Evolutionary conservation across 2,113 vertebrate species (phyloP).

Genomic region (Lethenteron reissneri): DNA sequence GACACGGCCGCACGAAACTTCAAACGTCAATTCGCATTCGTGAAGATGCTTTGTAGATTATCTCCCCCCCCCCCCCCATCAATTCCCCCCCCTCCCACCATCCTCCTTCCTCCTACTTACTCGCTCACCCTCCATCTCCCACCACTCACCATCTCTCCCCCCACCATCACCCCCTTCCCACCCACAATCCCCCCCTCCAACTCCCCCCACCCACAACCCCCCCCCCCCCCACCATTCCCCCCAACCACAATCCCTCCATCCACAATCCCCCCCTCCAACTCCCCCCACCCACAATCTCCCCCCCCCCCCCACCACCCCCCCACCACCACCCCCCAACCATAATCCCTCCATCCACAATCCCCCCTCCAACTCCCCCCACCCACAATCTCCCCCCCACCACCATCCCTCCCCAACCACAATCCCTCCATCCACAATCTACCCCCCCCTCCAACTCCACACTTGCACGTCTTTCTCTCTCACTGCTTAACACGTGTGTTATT

Average conservation of each 20-base stretch:
- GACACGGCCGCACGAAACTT: too few species aligned
- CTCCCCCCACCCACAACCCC: neutral
- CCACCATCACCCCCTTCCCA: neutral
- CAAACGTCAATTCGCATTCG: too few species aligned
- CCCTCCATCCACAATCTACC: neutral
- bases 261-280: neutral
- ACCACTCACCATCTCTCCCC: neutral
- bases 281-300: neutral
- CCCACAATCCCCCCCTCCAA: neutral
- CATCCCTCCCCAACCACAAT: neutral
- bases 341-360: neutral
- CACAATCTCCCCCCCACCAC: neutral
- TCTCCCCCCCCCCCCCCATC: neutral
- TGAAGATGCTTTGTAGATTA: neutral
- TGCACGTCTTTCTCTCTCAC: neutral
- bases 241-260: neutral
- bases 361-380: neutral
- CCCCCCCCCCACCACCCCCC: neutral
- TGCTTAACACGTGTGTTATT: too few species aligned
- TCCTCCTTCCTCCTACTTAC: neutral
- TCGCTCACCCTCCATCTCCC: neutral
- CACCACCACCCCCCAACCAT: neutral
- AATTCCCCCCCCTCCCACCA: neutral
- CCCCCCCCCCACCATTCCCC: neutral
- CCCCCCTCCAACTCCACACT: neutral